These are phyloP conservation scores for Gymnobelideus leadbeateri DNA, from an alignment of 2,113 vertebrate species.

Conservation along the genomic window DNA sequence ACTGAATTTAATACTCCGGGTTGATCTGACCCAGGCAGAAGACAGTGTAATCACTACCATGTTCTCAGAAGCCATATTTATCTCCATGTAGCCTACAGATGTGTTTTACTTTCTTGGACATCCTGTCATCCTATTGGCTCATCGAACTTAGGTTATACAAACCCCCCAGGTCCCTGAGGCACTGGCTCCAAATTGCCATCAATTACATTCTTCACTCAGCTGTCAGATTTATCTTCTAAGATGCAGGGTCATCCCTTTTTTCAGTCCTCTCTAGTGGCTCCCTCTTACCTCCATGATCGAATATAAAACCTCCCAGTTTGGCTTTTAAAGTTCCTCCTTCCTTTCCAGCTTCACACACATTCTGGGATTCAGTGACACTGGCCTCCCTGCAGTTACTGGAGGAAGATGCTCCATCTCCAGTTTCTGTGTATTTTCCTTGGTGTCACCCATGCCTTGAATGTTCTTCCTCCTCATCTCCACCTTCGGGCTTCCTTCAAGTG, in stretches of 20 bases:
- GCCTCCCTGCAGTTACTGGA: not conserved
- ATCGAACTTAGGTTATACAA: not conserved
- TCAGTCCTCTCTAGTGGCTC: not conserved
- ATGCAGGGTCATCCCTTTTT: not conserved
- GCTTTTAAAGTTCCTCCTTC: not conserved
- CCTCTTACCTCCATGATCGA: not conserved
- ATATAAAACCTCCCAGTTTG: not conserved
- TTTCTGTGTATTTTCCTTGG: not conserved
- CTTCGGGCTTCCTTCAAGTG: not conserved
- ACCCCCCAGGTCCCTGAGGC: not conserved
- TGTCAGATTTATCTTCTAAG: not conserved
- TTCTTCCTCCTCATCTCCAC: not conserved
- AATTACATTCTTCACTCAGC: not conserved
- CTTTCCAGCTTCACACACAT: not conserved
- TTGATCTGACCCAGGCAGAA: not conserved
- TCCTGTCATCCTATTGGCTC: not conserved
- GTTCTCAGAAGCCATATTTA: not conserved
- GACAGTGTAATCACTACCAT: not conserved
- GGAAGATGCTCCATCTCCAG: not conserved
- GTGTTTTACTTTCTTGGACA: not conserved
- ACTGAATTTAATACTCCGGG: not conserved
- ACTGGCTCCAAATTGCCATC: too few relatives aligned
- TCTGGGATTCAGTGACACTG: not conserved
- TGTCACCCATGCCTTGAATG: not conserved
- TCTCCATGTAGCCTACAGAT: not conserved